Evolutionary conservation across 2,888 invertebrate species (phyloP), one percentile per base, ranked within the genome.

Genomic region (Lissocephala sabroskyi): DNA sequence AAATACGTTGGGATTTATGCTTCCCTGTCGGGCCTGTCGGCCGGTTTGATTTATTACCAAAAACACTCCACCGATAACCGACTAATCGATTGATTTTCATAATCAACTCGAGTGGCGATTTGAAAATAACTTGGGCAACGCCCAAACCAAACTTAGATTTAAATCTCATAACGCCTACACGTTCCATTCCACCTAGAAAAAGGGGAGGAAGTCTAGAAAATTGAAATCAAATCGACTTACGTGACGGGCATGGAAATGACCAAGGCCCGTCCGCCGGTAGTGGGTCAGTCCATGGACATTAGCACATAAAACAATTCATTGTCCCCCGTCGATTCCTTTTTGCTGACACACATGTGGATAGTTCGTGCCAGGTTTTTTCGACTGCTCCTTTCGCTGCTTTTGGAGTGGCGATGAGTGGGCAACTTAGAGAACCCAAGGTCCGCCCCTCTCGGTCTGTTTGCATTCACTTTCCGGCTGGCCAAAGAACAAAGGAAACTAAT

Each of bases 211-310:
- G 4, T 23, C 3, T 23, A 16, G 78, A 65, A 79, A 79, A 79
- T 79, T 81, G 79, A 79, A 81, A 80, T 81, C 80, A 81, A 79
- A 79, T 81, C 80, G 73, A 56, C 65, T 79, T 79, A 79, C 81
- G 79, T 79, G 79, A 61, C 56, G 50, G 39, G 79, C 75, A 79
- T 79, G 57, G 56, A 75, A 67, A 65, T 56, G 52, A 62, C 55
- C 52, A 50, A 46, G 45, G 40, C 17, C n/a, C n/a, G n/a, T 45
- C 18, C 5, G 32, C 18, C 23, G 35, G 40, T 5, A 39, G 41
- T 36, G 26, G 11, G 42, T 30, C 28, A 18, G 23, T 13, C 40
- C n/a, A 3, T 37, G 45, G 51, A 49, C 61, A 70, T 77, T 77
- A 77, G 70, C 77, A 77, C 75, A 71, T 70, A 77, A 70, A 77